Base-by-base conservation (phyloP, 2,888 invertebrate genomes). In the Gastrophysa polygoni region DNA sequence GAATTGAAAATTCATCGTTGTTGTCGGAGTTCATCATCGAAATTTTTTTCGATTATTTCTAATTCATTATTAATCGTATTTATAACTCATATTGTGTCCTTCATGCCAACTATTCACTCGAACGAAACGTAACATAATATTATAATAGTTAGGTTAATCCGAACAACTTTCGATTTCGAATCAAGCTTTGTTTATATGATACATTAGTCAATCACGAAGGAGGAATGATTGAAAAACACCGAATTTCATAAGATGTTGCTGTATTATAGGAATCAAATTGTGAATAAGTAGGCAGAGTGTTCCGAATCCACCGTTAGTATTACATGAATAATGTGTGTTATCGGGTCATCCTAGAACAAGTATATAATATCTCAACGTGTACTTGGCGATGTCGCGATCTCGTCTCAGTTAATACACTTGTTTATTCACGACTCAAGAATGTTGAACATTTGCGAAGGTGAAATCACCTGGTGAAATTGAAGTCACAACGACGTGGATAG, bases 241-340 rank as follows among this genome's bases (percentile, higher is more conserved):
- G 14, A 38, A 14, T 38, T 14, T 11, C 38, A 6, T n/a, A 1
- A 11, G 14, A n/a, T 10, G n/a, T n/a, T n/a, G n/a, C n/a, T n/a
- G n/a, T n/a, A n/a, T 14, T n/a, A 7, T 14, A 14, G 14, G 38
- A 14, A 38, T 14, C 38, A 24, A 7, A 3, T 24, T 5, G 3
- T 24, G 38, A 38, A 38, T 38, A 43, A 54, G 54, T 54, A 54
- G 54, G 54, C 54, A 34, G 34, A 43, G 17, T 54, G 28, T 21
- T 43, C 28, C 14, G 16, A 38, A 43, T 21, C 18, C 34, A 54
- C 54, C 54, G 54, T 54, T 54, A 54, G 54, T 21, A 54, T 54
- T 54, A 54, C 43, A 54, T 54, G 43, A 54, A 54, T 29, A 24
- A 54, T 54, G 54, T 54, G 43, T 54, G 54, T 54, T 43, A 54